phyloP scores from a whole-genome alignment of 2,797 vertebrate species.

The Myiotriccus ornatus region DNA sequence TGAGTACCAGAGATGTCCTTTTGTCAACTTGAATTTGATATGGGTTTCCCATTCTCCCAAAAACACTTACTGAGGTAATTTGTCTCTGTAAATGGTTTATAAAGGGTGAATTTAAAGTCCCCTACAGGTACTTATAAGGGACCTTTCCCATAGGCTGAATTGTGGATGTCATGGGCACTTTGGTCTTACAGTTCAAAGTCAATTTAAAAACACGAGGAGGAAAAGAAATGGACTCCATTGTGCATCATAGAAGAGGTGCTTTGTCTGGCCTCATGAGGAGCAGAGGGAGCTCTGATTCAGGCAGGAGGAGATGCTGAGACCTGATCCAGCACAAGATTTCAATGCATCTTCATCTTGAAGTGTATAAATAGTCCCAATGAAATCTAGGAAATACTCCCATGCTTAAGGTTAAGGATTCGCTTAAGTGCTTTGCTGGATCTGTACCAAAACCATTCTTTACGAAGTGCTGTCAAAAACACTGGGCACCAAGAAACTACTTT shows the following conservation, averaged over 20 bases:
- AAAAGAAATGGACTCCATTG: background rate
- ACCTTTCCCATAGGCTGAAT: background rate
- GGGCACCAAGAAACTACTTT: background rate
- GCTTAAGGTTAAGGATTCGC: background rate
- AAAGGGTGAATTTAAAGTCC: background rate
- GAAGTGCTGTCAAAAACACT: background rate
- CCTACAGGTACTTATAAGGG: background rate
- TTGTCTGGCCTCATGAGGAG: background rate
- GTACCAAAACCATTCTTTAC: background rate
- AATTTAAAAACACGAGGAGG: background rate
- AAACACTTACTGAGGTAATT: background rate
- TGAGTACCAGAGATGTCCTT: background rate
- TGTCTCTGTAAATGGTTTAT: background rate
- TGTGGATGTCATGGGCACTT: background rate
- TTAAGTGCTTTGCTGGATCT: constrained; percentile 60
- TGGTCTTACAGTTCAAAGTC: background rate
- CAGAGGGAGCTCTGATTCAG: background rate
- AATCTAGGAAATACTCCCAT: constrained; percentile 19
- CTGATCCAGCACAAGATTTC: background rate
- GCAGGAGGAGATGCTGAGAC: background rate
- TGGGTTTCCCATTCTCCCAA: background rate
- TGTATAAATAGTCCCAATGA: background rate
- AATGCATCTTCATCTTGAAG: fast-evolving
- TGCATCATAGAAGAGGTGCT: fast-evolving
- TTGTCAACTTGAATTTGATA: background rate